Percentiles rank a stretch among this genome's conserved stretches.
These are phyloP conservation scores for Phengaris arion DNA, from an alignment of 2,888 invertebrate genomes.

Conservation along the genomic window DNA sequence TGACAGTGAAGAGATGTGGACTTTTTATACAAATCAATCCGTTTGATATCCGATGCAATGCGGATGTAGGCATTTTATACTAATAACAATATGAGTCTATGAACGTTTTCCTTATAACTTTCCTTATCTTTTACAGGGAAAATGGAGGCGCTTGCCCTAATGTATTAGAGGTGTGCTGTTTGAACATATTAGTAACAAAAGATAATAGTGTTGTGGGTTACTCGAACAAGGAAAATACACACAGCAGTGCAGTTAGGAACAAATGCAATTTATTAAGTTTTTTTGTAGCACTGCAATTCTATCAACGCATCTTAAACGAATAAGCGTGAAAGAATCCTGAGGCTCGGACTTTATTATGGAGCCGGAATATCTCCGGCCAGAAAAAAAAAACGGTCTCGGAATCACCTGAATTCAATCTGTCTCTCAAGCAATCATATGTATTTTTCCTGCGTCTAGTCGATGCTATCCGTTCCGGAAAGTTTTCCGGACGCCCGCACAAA, in stretches of 20 bases:
- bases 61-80: no score
- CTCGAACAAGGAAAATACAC: not conserved
- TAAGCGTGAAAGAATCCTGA: not conserved
- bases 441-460: no score
- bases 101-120: not conserved
- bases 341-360: no score
- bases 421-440: no score
- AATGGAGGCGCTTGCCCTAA: not conserved
- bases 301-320: not conserved
- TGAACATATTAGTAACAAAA: not conserved
- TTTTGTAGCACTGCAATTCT: not conserved
- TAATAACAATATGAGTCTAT: not conserved
- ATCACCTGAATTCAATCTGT: no score
- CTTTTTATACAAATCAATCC: no score
- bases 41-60: no score
- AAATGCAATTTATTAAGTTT: not conserved
- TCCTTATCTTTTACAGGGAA: constrained; percentile 10
- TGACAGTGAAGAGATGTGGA: no score
- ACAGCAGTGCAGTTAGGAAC: not conserved
- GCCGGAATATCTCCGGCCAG: no score
- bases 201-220: not conserved
- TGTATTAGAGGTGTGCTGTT: not conserved
- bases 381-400: no score
- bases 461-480: no score
- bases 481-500: no score